phyloP scores from a whole-genome alignment of 2,888 invertebrate genomes.

The Linnaemya tessellans region DNA sequence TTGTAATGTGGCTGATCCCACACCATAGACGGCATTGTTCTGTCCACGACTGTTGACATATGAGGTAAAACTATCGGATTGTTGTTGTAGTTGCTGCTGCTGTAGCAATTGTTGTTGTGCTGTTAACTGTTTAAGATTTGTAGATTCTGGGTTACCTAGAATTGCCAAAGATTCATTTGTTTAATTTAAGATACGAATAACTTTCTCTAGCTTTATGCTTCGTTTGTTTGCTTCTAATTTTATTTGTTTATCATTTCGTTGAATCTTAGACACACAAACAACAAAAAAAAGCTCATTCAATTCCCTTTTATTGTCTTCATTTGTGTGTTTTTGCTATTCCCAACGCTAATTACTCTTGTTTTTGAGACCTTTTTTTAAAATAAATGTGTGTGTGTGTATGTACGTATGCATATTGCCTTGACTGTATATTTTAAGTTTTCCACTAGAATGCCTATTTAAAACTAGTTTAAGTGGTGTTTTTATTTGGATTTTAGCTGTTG shows the following conservation, averaged over 20 bases:
- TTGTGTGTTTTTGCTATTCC: conserved; percentile 27
- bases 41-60: conserved; percentile 87
- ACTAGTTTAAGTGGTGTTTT: conserved; percentile 45
- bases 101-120: conserved; percentile 52
- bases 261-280: conserved; percentile 31
- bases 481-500: conserved; percentile 40
- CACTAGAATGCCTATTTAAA: conserved; percentile 45
- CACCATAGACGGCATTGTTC: conserved; percentile 82
- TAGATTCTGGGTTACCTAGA: conserved; percentile 65
- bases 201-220: conserved; percentile 44
- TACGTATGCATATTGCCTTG: conserved; percentile 12
- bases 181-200: conserved; percentile 13
- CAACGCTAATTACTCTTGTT: conserved; percentile 62
- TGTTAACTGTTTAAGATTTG: conserved; percentile 44
- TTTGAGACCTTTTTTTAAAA: conserved; percentile 10
- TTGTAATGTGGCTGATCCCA: conserved; percentile 74
- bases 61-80: conserved; percentile 75
- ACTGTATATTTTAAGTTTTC: conserved; percentile 37
- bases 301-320: conserved; percentile 64
- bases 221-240: conserved; percentile 20
- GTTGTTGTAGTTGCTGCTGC: conserved; percentile 55
- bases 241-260: conserved; percentile 42
- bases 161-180: conserved; percentile 10
- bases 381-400: no score
- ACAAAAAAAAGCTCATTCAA: conserved; percentile 12